Evolutionary conservation across 2,113 vertebrate genomes (phyloP).

Genomic region (Gracilinanus agilis): DNA sequence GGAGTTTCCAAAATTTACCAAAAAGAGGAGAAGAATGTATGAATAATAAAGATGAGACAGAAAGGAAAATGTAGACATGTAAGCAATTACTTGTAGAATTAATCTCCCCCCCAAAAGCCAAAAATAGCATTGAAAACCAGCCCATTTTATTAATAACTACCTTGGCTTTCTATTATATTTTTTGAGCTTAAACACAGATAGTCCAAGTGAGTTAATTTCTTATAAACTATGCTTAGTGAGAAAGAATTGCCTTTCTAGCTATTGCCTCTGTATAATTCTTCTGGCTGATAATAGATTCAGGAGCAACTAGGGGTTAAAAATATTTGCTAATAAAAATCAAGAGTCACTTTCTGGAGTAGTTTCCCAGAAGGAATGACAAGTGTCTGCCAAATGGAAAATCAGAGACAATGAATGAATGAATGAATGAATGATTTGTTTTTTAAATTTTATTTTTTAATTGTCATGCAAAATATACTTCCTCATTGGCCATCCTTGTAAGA

Average conservation of each 20-base stretch:
- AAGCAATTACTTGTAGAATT: not conserved
- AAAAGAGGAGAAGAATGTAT: not conserved
- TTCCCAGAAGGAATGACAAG: not conserved
- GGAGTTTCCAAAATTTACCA: not conserved
- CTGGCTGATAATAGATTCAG: not conserved
- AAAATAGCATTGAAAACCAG: not conserved
- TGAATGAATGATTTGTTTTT: not conserved
- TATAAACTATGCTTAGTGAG: not conserved
- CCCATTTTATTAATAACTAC: not conserved
- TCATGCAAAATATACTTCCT: no score
- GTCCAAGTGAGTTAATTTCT: not conserved
- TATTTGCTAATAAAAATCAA: conserved; percentile 3
- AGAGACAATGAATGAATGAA: not conserved
- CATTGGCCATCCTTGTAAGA: no score
- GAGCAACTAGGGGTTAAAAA: not conserved
- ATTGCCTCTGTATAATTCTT: not conserved
- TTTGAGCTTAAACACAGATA: not conserved
- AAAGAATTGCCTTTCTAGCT: not conserved
- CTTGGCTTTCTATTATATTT: not conserved
- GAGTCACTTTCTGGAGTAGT: not conserved
- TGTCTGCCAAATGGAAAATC: not conserved
- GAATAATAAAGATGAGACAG: not conserved
- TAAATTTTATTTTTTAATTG: not conserved
- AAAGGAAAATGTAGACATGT: not conserved
- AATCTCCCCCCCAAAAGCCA: not conserved